phyloP scores from a whole-genome alignment of 2,888 invertebrate species.

The Heteromurus nitidus region DNA sequence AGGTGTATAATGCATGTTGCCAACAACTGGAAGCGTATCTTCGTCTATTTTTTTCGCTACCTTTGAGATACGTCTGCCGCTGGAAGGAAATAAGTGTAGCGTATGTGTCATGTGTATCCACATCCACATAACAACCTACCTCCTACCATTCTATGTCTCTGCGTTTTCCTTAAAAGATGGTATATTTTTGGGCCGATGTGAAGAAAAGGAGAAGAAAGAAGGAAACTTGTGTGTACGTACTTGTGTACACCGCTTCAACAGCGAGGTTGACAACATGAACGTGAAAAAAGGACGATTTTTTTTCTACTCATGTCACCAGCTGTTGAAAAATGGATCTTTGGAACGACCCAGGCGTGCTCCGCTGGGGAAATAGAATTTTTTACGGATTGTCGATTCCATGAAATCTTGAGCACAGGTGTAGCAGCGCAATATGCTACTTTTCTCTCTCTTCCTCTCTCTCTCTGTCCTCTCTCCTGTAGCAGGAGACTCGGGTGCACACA shows the following conservation, averaged over 20 bases:
- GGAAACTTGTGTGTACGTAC: conserved; percentile 1
- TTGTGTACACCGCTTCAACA: conserved; percentile 1
- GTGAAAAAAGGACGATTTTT: conserved; percentile 54
- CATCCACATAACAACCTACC: no score
- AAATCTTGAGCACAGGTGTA: conserved; percentile 72
- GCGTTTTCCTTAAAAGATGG: no score
- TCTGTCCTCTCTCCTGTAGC: not conserved
- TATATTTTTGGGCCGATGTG: no score
- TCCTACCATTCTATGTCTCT: no score
- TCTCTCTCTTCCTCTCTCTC: not conserved
- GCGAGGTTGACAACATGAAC: conserved; percentile 52
- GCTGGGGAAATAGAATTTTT: conserved; percentile 72
- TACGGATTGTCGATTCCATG: conserved; percentile 72
- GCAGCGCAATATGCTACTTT: conserved; percentile 60
- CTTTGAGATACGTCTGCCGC: no score
- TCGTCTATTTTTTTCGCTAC: no score
- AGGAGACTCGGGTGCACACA: no score
- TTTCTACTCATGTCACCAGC: conserved; percentile 70
- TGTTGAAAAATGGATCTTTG: conserved; percentile 71
- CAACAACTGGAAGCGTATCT: no score
- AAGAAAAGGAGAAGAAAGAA: not conserved
- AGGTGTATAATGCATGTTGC: no score
- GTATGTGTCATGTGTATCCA: no score
- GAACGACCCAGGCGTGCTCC: conserved; percentile 71
- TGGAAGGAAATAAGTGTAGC: no score